These are phyloP conservation scores for Calycopis cecrops DNA, from an alignment of 1,140 invertebrate genomes.

Conservation along the genomic window DNA sequence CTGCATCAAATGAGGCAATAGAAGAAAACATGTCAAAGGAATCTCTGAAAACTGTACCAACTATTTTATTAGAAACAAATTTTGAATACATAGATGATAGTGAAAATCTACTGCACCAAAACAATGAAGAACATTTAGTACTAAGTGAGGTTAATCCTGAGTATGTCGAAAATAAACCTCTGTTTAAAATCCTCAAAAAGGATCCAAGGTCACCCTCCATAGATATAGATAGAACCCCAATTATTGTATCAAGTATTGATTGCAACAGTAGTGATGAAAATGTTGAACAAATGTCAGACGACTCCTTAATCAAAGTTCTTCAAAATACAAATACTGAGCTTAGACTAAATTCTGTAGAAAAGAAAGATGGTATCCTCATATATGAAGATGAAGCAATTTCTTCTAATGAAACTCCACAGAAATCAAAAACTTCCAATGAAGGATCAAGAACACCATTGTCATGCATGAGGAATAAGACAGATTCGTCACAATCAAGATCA, in stretches of 20 bases:
- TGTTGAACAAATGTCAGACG: constrained; percentile 69
- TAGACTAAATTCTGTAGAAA: constrained; percentile 32
- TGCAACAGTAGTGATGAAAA: constrained; percentile 39
- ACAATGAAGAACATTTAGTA: constrained; percentile 29
- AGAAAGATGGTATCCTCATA: constrained; percentile 53
- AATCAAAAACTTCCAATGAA: constrained; percentile 45
- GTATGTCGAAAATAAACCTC: constrained; percentile 40
- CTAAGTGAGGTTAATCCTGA: constrained; percentile 20
- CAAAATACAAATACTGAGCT: constrained; percentile 53
- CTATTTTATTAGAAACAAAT: constrained; percentile 65
- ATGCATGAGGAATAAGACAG: constrained; percentile 66
- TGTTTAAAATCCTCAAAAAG: constrained; percentile 49
- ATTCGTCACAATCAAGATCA: constrained; percentile 45
- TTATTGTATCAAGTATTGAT: constrained; percentile 47
- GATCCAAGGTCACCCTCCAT: constrained; percentile 69
- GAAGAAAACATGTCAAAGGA: constrained; percentile 46
- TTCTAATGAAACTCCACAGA: constrained; percentile 51
- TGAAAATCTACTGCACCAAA: constrained; percentile 42
- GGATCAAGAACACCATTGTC: constrained; percentile 60
- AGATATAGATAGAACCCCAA: constrained; percentile 69
- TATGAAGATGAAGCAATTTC: constrained; percentile 56
- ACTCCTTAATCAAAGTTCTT: constrained; percentile 56
- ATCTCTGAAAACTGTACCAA: constrained; percentile 31
- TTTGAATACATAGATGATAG: constrained; percentile 66
- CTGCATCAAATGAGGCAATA: constrained; percentile 58